Percentiles rank a stretch among this genome's conserved stretches.
Evolutionary conservation across 2,113 vertebrate species (phyloP).

Genomic region (Helogale parvula): DNA sequence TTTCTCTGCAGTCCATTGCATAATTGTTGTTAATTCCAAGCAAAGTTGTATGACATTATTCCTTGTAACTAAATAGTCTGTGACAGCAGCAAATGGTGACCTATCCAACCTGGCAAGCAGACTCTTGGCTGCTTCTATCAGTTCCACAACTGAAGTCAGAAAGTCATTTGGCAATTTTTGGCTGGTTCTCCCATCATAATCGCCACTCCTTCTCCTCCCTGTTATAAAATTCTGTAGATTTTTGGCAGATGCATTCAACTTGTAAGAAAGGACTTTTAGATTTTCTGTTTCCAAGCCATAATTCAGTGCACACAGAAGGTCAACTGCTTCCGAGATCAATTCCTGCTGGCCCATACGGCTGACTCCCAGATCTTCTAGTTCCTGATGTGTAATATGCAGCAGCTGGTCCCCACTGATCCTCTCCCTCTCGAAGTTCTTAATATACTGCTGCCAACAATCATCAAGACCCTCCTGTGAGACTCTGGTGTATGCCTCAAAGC

Average conservation of each 20-base stretch:
- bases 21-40: conserved; percentile 98
- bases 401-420: conserved; percentile 96
- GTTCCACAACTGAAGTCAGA: conserved; percentile 91
- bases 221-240: conserved; percentile 93
- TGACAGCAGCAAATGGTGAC: conserved; percentile 97
- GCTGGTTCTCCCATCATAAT: conserved; percentile 91
- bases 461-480: conserved; percentile 88
- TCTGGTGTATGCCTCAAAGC: no score
- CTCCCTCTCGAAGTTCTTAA: conserved; percentile 97
- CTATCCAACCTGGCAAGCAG: conserved; percentile 97
- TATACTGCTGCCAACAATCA: conserved; percentile 97
- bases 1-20: conserved; percentile 91
- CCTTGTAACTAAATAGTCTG: conserved; percentile 98
- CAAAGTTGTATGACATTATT: conserved; percentile 99
- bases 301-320: conserved; percentile 96
- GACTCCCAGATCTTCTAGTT: conserved; percentile 97
- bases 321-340: conserved; percentile 97
- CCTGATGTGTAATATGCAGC: conserved; percentile 96
- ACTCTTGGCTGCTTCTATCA: conserved; percentile 95
- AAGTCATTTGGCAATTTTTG: conserved; percentile 92
- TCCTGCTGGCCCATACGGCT: conserved; percentile 98
- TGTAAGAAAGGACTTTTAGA: conserved; percentile 92
- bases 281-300: conserved; percentile 97
- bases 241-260: conserved; percentile 92
- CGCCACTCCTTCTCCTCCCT: conserved; percentile 90